Base-by-base conservation (phyloP, 2,797 vertebrate species). In the Potorous gilbertii region DNA sequence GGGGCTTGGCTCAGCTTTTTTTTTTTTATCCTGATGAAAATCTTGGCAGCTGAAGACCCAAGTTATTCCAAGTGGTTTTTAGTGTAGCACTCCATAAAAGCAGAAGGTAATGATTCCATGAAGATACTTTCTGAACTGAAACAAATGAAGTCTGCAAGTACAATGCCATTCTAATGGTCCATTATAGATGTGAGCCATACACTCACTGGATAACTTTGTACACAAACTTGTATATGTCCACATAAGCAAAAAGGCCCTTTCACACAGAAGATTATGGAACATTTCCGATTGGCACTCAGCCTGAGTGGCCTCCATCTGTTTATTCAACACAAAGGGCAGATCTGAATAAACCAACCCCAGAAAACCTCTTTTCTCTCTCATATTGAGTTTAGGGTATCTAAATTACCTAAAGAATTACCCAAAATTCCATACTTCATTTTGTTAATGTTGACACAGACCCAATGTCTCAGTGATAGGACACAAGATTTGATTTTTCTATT, bases 101-200 rank as follows among this genome's bases (percentile, higher is more conserved):
- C 50, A 0, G 0, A 18, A 1, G 27, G 16, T 52, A 54, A 16
- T n/a, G 55, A 27, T 11, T 50, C 56, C 81, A 40, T 55, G 34
- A 81, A 55, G 18, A n/a, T 34, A 94, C 54, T 91, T 56, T 13
- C 87, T 66, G 52, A 54, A 12, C 50, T 0, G 29, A 56, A 87
- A 54, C 9, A 56, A n/a, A 54, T 0, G 27, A 0, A 6, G 0
- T 0, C 0, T 3, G 89, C 56, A 55, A 40, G 28, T 8, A 2
- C 11, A 0, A 5, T 2, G 40, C 21, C 54, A 4, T 40, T 9
- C 21, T n/a, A 29, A 8, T 0, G 28, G 12, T 0, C 62, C 74
- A 27, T 81, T 46, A 46, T 81, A 27, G 74, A 81, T 3, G 2
- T 46, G 74, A 46, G 27, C 40, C 40, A 81, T 46, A 81, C 74